Percentiles rank a stretch among this genome's conserved stretches.
Evolutionary conservation across 2,113 vertebrate species (phyloP).

Genomic region (Cryptomyrus ogoouensis): DNA sequence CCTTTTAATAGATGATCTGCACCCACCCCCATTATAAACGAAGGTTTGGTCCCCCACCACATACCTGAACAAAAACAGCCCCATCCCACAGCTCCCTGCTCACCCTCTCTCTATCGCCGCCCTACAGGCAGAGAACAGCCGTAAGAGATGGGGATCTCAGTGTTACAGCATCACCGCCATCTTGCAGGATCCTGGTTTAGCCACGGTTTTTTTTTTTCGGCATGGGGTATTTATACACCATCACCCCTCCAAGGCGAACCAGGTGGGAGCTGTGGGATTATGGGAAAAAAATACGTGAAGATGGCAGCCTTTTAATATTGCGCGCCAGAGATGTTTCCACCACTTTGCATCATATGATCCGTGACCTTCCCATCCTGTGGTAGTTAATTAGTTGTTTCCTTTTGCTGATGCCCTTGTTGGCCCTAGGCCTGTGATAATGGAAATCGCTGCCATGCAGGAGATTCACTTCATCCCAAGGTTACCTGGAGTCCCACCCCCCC

Average conservation of each 20-base stretch:
- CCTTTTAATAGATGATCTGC: background rate
- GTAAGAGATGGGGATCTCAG: background rate
- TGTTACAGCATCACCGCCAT: background rate
- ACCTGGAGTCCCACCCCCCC: background rate
- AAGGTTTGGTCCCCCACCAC: background rate
- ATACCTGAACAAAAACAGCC: background rate
- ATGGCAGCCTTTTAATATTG: background rate
- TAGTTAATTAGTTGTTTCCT: background rate
- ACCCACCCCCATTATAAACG: background rate
- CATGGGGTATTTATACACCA: background rate
- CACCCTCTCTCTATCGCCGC: background rate
- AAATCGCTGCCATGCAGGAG: background rate
- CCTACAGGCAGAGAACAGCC: background rate
- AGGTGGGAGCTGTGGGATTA: background rate
- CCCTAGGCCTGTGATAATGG: conserved; percentile 3
- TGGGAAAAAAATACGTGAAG: background rate
- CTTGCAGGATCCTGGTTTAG: background rate
- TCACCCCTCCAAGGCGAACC: background rate
- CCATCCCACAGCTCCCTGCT: background rate
- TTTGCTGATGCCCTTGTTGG: background rate
- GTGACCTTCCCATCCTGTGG: background rate
- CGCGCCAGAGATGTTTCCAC: background rate
- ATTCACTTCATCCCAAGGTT: background rate
- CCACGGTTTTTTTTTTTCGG: background rate
- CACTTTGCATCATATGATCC: background rate